Conservation (phyloP, 2,113 vertebrate species). For the Turnix velox region DNA sequence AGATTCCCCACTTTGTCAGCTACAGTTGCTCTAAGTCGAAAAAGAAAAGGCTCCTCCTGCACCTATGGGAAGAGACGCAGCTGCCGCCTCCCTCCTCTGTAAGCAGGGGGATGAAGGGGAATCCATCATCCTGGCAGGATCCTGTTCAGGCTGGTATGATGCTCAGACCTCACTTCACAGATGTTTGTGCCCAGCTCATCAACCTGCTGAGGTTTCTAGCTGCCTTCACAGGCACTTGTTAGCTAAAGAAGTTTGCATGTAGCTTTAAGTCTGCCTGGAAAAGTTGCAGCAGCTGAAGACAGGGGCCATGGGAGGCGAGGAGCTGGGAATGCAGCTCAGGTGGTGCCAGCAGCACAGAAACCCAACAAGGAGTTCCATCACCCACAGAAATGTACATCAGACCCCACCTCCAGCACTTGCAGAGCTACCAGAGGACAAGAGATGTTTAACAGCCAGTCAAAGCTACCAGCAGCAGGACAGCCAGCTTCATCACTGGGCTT, state of each 20-base stretch:
- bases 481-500: background rate
- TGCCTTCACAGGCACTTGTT: background rate
- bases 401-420: background rate
- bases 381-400: background rate
- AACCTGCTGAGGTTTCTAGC: background rate
- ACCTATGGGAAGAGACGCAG: background rate
- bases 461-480: background rate
- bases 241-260: background rate
- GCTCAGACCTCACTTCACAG: background rate
- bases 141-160: background rate
- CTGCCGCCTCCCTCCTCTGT: background rate
- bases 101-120: background rate
- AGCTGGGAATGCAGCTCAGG: background rate
- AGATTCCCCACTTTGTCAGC: background rate
- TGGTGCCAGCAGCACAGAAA: background rate
- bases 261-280: background rate
- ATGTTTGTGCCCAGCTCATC: background rate
- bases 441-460: background rate
- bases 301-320: background rate
- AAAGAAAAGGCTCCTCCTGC: background rate
- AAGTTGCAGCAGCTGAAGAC: background rate
- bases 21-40: background rate
- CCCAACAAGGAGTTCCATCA: slow-evolving; percentile 8
- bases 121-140: background rate
- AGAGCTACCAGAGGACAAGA: background rate